Conservation (phyloP, 2,888 invertebrate genomes). For the Lobophora halterata region DNA sequence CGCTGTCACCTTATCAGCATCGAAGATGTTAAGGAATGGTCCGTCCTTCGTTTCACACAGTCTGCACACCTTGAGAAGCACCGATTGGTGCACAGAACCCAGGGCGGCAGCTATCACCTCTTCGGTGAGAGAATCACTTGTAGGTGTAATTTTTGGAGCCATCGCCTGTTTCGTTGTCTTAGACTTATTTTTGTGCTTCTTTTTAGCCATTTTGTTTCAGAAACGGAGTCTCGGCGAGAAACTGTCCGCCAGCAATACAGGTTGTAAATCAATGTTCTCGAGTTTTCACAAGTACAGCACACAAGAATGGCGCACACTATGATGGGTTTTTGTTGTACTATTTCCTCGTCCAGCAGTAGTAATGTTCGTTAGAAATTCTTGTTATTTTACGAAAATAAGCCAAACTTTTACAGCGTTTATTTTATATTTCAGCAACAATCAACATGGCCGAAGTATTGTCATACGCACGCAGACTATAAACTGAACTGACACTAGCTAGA, state of each 20-base stretch:
- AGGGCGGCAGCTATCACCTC: conserved; percentile 48
- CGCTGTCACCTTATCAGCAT: conserved; percentile 61
- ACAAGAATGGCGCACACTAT: too few species aligned
- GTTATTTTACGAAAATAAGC: too few species aligned
- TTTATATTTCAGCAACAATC: too few species aligned
- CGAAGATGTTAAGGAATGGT: conserved; percentile 74
- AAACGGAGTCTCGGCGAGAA: conserved; percentile 14
- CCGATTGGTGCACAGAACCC: conserved; percentile 41
- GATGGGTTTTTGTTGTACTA: too few species aligned
- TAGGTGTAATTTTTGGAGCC: conserved; percentile 18
- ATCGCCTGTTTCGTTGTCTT: conserved; percentile 35
- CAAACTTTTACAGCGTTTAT: too few species aligned
- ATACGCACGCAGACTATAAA: too few species aligned
- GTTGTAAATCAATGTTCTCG: not conserved
- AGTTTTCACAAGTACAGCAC: not conserved
- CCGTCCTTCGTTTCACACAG: conserved; percentile 73
- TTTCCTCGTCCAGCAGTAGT: too few species aligned
- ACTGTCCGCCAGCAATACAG: conserved; percentile 8
- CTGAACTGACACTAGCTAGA: too few species aligned
- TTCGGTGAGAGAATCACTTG: conserved; percentile 25
- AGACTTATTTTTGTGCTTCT: conserved; percentile 48
- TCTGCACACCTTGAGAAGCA: conserved; percentile 64
- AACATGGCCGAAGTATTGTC: too few species aligned
- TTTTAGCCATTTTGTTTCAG: conserved; percentile 55
- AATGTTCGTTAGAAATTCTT: too few species aligned